Evolutionary conservation across 2,113 vertebrate species (phyloP), one percentile per base, ranked within the genome.

Genomic region (Tenebrosternarchus preto): DNA sequence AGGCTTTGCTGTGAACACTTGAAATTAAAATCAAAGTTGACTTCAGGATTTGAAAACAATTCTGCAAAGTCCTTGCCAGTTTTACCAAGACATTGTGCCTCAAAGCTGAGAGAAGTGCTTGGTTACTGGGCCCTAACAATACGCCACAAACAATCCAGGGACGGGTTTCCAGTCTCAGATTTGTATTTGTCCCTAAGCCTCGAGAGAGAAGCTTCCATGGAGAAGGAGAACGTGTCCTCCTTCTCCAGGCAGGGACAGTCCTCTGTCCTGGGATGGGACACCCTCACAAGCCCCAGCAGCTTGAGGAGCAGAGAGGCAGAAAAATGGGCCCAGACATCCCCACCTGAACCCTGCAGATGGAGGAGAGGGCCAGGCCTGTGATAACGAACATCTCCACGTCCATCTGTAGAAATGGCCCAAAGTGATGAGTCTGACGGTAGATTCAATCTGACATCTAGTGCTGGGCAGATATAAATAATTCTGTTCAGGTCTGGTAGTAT

Each of bases 231-330:
- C 7, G 61, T 56, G 43, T 4, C 9, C 31, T 59, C 17, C 75
- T 17, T 29, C 15, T 46, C 24, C 25, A 36, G 57, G 46, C 39
- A 17, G 15, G 50, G 39, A 19, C 61, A 7, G 70, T 55, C 50
- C 61, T 81, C 12, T 57, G 72, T 70, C 50, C 76, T 81, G 39
- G 61, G 43, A 75, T 82, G 82, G 84, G 80, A 86, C 76, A 46
- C 59, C 80, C 82, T 67, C 66, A 77, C 85, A 89, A 90, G 87
- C 88, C 89, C n/a, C 84, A 90, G 84, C 56, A 63, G 86, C 86
- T 82, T 83, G 78, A 89, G 84, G 85, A 84, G 88, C 85, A 85
- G 66, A 46, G 78, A 82, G 82, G 86, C 86, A 88, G 88, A 88
- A 88, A 90, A 90, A 88, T 85, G 72, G 83, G 84, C 77, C 76